Evolutionary conservation across 1,140 invertebrate species (phyloP), one percentile per base, ranked within the genome.

Genomic region (Kradibia gibbosae): DNA sequence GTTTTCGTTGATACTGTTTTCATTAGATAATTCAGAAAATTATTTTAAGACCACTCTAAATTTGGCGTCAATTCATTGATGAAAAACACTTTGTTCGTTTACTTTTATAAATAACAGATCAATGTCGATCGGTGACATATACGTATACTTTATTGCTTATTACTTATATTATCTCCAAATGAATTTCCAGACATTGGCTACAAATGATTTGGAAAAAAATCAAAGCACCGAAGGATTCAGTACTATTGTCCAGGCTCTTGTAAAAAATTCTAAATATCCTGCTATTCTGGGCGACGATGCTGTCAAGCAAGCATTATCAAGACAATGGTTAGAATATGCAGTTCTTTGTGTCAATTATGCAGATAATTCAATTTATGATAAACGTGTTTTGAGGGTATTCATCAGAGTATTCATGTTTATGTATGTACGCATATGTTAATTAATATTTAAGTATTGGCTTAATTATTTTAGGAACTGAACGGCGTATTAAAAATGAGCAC

Each of bases 321-420:
- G 84, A 50, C 92, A 93, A 77, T 93, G 92, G 93, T 85, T 93
- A 28, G 92, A 93, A 83, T 93, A 92, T 85, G 88, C 90, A 0
- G 87, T 91, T 5, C 83, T 92, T 20, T 92, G 90, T 84, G 86
- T 92, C 15, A 92, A 91, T 85, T 91, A 92, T 78, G 91, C 90
- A 11, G 92, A 92, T 50, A 88, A 86, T 82, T 85, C 92, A 11
- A 48, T 45, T 0, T 89, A 89, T 82, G 78, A 85, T 8, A 89
- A 83, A 83, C 85, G 85, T 87, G 83, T 91, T 5, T 86, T 92
- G 50, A 88, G 89, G 86, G 90, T 90, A 67, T 31, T 50, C 73
- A 10, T 76, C 50, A 76, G 11, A 48, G 53, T 55, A 70, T 42
- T 39, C 31, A 73, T 84, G 74, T 53, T 72, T 57, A 28, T 17